Base-by-base conservation (phyloP, 2,888 invertebrate species). In the Oscheius sp. region DNA sequence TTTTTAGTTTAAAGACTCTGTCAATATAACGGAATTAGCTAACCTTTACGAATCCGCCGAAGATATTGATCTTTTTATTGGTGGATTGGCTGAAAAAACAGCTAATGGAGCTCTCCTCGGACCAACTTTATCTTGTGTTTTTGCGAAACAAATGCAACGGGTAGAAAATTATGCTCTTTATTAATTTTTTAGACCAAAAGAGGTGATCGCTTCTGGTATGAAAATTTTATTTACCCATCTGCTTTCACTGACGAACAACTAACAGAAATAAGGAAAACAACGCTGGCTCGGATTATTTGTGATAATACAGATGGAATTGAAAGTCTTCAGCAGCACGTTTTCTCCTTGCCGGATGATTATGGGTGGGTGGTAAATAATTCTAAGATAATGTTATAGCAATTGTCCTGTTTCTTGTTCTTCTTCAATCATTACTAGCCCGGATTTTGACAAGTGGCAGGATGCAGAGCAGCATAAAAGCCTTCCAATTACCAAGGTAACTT, bases 161-260 rank as follows among this genome's bases (percentile, higher is more conserved):
- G 82, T 81, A 24, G n/a, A n/a, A 17, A 57, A 9, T 51, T 49
- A 5, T 38, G 12, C 24, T 50, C n/a, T 50, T 17, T 49, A 26
- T 24, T 38, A 36, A 56, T 20, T 36, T 36, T 77, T 41, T 33
- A 82, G 76, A 73, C 77, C 0, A 77, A 80, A 44, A 62, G 69
- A 32, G 84, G 81, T 32, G 84, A 84, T 70, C 75, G 84, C 0
- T 84, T 84, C 67, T 84, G 84, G 87, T 91, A 61, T 69, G 86
- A 86, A 68, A 86, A 85, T 70, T 86, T 86, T 72, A 78, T 86
- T 32, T 72, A 74, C 44, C 84, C 85, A 5, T 84, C 85, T 0
- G 79, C 83, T 0, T 85, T 86, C 67, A 76, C 77, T 20, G 76
- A 77, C n/a, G 75, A 76, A 14, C 86, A 86, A 70, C 65, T 86